These are phyloP conservation scores for Chloropsis hardwickii DNA, from an alignment of 2,113 vertebrate genomes.

Conservation along the genomic window DNA sequence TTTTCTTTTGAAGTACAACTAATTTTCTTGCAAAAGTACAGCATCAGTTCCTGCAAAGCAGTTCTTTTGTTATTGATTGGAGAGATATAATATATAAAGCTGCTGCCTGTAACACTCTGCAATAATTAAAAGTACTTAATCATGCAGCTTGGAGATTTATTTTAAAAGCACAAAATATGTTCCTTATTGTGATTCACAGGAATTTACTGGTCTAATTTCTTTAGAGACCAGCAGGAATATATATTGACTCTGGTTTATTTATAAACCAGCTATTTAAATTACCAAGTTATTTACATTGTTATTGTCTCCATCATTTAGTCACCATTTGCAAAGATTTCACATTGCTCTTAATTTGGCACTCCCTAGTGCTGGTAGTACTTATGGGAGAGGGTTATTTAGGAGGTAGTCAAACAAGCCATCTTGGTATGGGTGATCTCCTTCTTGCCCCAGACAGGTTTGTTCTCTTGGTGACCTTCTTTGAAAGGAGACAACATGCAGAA, in stretches of 20 bases:
- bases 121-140: conserved; percentile 71
- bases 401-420: not conserved
- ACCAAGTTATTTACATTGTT: conserved; percentile 61
- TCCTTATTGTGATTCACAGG: conserved; percentile 62
- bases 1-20: conserved; percentile 23
- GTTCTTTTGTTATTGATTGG: conserved; percentile 59
- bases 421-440: not conserved
- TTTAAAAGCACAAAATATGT: conserved; percentile 61
- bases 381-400: not conserved
- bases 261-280: conserved; percentile 61
- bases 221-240: conserved; percentile 58
- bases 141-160: conserved; percentile 59
- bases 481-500: not conserved
- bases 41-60: conserved; percentile 42
- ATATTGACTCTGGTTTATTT: conserved; percentile 61
- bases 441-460: not conserved
- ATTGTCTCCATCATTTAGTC: conserved; percentile 63
- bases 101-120: conserved; percentile 57
- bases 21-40: conserved; percentile 45
- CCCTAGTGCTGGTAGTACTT: not conserved
- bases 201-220: conserved; percentile 69
- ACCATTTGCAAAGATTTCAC: conserved; percentile 31
- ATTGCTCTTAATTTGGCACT: conserved; percentile 51
- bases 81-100: conserved; percentile 64
- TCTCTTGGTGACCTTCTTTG: not conserved